Evolutionary conservation across 1,140 invertebrate species (phyloP).

Genomic region (Eriosoma lanigerum): DNA sequence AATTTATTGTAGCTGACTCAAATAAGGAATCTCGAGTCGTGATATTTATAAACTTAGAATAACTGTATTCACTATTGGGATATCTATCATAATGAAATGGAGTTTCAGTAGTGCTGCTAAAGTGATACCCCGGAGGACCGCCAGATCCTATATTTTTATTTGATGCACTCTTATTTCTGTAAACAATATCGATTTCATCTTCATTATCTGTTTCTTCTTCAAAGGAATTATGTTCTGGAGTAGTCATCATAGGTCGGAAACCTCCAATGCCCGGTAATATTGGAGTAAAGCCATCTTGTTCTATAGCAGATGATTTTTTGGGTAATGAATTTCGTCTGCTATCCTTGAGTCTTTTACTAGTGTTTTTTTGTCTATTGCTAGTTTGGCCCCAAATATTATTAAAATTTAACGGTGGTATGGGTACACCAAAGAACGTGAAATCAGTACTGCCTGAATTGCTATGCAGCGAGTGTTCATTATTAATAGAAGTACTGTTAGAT

Average conservation of each 20-base stretch:
- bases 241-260: constrained; percentile 66
- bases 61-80: background rate
- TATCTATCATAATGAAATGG: background rate
- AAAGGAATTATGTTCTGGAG: constrained; percentile 48
- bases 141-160: background rate
- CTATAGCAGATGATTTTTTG: constrained; percentile 62
- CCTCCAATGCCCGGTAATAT: constrained; percentile 69
- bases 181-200: background rate
- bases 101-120: constrained; percentile 16
- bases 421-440: constrained; percentile 83
- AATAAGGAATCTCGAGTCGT: constrained; percentile 35
- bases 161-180: background rate
- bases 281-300: constrained; percentile 67
- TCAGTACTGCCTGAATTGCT: constrained; percentile 60
- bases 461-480: background rate
- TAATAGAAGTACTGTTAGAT: constrained; percentile 17
- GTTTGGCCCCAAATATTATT: constrained; percentile 65
- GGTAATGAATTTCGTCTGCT: constrained; percentile 57
- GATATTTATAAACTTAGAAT: background rate
- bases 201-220: background rate
- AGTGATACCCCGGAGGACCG: background rate
- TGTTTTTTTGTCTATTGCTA: no score
- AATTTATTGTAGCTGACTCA: constrained; percentile 33
- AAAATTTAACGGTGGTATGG: constrained; percentile 72
- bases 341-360: constrained; percentile 55